Percentiles rank a stretch among this genome's conserved stretches.
These are phyloP conservation scores for Mola mola DNA, from an alignment of 2,113 vertebrate species.

Conservation along the genomic window DNA sequence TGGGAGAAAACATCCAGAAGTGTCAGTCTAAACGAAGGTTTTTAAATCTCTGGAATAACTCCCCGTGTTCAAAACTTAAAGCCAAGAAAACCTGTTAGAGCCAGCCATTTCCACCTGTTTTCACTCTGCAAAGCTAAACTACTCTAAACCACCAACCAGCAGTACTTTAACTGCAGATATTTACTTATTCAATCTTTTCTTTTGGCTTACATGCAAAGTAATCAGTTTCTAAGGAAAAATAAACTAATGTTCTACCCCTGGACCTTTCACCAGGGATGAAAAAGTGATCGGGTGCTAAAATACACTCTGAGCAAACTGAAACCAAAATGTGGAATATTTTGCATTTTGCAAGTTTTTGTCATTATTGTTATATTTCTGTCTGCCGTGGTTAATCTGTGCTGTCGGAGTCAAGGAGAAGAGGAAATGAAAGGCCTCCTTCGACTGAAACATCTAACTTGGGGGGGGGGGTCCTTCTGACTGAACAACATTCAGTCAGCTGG, in stretches of 20 bases:
- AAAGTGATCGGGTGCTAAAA: not conserved
- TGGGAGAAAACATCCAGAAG: not conserved
- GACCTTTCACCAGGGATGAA: not conserved
- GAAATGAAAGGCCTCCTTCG: conserved; percentile 49
- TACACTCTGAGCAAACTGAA: not conserved
- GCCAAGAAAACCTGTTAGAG: too few relatives aligned
- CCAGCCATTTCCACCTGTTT: not conserved
- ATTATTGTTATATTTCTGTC: conserved; percentile 7
- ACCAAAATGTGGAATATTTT: not conserved
- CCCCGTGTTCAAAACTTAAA: not conserved
- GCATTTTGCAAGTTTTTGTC: not conserved
- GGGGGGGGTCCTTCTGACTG: not conserved
- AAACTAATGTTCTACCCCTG: not conserved
- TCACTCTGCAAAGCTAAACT: too few relatives aligned
- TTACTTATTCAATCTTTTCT: too few relatives aligned
- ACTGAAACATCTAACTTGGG: conserved; percentile 27
- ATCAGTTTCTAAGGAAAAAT: too few relatives aligned
- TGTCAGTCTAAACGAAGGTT: not conserved
- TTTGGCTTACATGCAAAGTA: too few relatives aligned
- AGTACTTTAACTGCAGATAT: too few relatives aligned
- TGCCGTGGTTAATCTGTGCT: conserved; percentile 32
- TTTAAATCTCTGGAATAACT: too few relatives aligned
- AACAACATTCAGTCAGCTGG: conserved; percentile 49
- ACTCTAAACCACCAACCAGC: too few relatives aligned
- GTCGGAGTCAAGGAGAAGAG: conserved; percentile 19